phyloP scores from a whole-genome alignment of 1,140 invertebrate species.

The Apis dorsata region DNA sequence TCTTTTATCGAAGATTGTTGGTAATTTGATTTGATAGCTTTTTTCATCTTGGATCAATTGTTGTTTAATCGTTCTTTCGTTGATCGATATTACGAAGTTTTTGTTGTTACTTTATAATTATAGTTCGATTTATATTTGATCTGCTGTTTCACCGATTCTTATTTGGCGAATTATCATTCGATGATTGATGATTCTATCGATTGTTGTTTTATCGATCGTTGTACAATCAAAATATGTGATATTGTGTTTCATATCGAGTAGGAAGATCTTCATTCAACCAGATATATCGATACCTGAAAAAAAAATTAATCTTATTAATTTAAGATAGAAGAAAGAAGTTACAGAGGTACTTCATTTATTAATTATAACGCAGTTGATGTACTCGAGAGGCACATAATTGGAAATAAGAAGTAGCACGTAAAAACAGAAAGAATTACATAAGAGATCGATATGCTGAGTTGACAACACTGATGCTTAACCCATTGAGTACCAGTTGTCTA shows the following conservation, averaged over 20 bases:
- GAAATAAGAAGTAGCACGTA: slow-evolving; percentile 7
- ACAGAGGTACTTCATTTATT: slow-evolving; percentile 14
- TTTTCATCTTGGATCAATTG: too few species aligned
- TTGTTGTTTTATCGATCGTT: too few species aligned
- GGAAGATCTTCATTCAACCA: not conserved
- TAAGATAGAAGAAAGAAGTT: not conserved
- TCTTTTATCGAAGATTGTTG: too few species aligned
- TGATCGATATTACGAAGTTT: not conserved
- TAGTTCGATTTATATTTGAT: too few species aligned
- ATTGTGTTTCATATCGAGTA: not conserved
- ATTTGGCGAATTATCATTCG: too few species aligned
- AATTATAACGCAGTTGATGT: slow-evolving; percentile 15
- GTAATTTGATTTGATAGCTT: too few species aligned
- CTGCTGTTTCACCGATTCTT: too few species aligned
- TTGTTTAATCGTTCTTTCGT: not conserved
- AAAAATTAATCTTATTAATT: not conserved
- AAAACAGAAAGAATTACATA: slow-evolving; percentile 41
- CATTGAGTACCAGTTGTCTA: slow-evolving; percentile 24
- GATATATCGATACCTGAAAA: too few species aligned
- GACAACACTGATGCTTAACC: slow-evolving; percentile 34
- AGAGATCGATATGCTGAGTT: slow-evolving; percentile 38
- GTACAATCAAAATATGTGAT: too few species aligned
- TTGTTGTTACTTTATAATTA: too few species aligned
- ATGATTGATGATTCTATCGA: too few species aligned
- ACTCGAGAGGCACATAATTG: slow-evolving; percentile 25